These are phyloP conservation scores for Chionis minor DNA, from an alignment of 2,113 vertebrate species.

Conservation along the genomic window DNA sequence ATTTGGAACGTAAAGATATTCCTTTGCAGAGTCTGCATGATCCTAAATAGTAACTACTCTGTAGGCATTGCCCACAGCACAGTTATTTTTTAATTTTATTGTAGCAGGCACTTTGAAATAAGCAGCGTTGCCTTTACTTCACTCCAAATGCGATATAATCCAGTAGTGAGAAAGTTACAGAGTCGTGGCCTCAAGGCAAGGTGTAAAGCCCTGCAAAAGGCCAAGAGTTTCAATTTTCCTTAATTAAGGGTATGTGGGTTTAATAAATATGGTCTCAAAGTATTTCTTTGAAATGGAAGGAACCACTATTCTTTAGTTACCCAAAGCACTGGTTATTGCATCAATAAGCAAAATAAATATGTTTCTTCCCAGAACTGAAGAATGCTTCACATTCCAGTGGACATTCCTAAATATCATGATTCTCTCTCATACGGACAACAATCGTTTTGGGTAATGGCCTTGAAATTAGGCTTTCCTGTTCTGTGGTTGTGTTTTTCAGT, in stretches of 20 bases:
- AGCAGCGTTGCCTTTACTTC: not conserved
- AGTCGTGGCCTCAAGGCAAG: not conserved
- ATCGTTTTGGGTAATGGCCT: not conserved
- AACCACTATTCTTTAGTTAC: not conserved
- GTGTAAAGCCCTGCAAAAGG: not conserved
- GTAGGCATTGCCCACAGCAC: not conserved
- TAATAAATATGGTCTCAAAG: not conserved
- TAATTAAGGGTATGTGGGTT: not conserved
- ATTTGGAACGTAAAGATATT: not conserved
- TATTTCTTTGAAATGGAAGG: not conserved
- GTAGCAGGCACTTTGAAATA: not conserved
- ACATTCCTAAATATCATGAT: not conserved
- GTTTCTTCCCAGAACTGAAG: not conserved
- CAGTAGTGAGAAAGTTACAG: not conserved
- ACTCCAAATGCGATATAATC: not conserved
- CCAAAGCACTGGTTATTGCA: not conserved
- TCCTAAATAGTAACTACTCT: not conserved
- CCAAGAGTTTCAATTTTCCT: not conserved
- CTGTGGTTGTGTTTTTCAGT: not conserved
- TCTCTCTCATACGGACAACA: not conserved
- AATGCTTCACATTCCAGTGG: not conserved
- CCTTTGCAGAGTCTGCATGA: not conserved
- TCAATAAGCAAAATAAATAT: not conserved
- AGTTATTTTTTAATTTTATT: not conserved
- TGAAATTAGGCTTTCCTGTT: slow-evolving; percentile 16